Evolutionary conservation across 2,888 invertebrate genomes (phyloP), one percentile per base, ranked within the genome.

Genomic region (Emmelina monodactyla): DNA sequence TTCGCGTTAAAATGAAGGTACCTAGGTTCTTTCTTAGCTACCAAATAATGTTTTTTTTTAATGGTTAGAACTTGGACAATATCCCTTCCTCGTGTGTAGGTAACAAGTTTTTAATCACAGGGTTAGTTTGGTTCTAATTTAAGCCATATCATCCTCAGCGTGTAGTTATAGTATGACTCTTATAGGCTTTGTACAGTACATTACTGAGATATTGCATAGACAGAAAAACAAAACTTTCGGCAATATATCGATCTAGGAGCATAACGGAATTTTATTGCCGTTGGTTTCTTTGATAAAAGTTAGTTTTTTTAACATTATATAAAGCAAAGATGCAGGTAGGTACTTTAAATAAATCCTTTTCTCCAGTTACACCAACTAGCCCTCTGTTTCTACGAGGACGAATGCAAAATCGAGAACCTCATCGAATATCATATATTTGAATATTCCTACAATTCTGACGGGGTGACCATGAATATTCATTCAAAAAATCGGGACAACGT

Each of bases 311-410:
- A 19, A 32, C 35, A 11, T 36, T 39, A 22, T 14, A 11, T 31
- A 25, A 19, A 19, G 9, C 9, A 19, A 19, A 9, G 19, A 19
- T 19, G 9, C 9, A 6, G 9, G 19, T 19, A 6, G 9, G 19
- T 19, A 19, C 9, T 19, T 6, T 19, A 19, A 19, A 5, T 19
- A 19, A 19, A n/a, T 31, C 12, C 29, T 14, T 19, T 33, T 46
- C 19, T 57, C 2, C 44, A 78, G 78, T 53, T 76, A 0, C 61
- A 66, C 10, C 61, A 68, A 46, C 43, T 78, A 31, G 73, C 59
- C 1, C 39, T 78, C 7, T 78, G 76, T 40, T 70, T 78, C 42
- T 75, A 76, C 50, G 64, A 67, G 13, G 63, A 57, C 16, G 63
- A 63, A 2, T 60, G 60, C 33, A 53, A 49, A 16, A 30, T 41